phyloP scores from a whole-genome alignment of 2,113 vertebrate genomes.

The Rhipidura dahli region DNA sequence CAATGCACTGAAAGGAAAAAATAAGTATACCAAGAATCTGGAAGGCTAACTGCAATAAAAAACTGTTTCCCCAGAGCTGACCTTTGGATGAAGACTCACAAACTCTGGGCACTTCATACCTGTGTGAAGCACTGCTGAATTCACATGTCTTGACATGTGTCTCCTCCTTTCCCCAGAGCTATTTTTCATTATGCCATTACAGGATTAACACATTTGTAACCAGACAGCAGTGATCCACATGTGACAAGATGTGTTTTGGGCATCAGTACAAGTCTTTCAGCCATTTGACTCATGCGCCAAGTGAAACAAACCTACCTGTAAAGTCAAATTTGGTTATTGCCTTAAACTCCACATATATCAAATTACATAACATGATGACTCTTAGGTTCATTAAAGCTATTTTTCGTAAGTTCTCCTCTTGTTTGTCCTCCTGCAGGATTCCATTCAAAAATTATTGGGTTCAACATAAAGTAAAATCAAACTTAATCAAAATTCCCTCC shows the following conservation, averaged over 20 bases:
- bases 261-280: neutral
- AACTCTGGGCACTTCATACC: neutral
- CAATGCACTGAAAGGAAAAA: neutral
- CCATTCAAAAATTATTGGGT: neutral
- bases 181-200: neutral
- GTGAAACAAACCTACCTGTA: neutral
- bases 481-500: neutral
- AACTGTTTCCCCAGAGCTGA: neutral
- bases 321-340: neutral
- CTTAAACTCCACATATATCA: neutral
- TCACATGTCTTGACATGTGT: neutral
- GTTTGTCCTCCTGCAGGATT: neutral
- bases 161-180: neutral
- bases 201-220: neutral
- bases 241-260: neutral
- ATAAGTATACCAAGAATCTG: neutral
- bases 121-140: neutral
- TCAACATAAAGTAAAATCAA: neutral
- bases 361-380: neutral
- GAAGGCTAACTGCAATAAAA: neutral
- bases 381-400: neutral
- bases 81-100: neutral
- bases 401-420: neutral
- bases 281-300: neutral
- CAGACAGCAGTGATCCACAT: neutral